These are phyloP conservation scores for Pelecanus crispus DNA, from an alignment of 2,113 vertebrate genomes.

Conservation along the genomic window DNA sequence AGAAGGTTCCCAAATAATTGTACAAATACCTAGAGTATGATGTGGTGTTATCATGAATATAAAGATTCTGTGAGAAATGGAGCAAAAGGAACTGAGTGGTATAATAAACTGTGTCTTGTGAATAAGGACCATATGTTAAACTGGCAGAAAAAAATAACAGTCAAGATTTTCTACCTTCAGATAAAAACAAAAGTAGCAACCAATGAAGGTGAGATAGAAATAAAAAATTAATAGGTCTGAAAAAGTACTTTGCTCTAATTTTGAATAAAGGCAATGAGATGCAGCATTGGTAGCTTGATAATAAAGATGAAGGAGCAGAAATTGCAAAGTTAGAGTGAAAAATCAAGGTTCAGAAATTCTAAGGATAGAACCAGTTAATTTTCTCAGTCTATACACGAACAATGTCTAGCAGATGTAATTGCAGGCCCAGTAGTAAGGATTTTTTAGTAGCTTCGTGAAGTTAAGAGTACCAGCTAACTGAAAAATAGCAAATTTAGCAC, in stretches of 20 bases:
- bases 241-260: background rate
- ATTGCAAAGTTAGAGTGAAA: background rate
- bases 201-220: background rate
- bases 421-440: background rate
- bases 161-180: background rate
- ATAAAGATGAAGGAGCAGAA: background rate
- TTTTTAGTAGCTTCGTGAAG: background rate
- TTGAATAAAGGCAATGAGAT: background rate
- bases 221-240: background rate
- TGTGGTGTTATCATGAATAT: background rate
- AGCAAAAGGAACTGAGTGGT: background rate
- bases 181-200: background rate
- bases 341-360: background rate
- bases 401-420: background rate
- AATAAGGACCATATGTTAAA: background rate
- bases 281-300: background rate
- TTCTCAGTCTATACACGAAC: background rate
- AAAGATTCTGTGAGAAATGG: background rate
- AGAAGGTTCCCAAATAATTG: background rate
- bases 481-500: background rate
- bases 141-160: background rate
- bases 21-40: background rate
- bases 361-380: background rate
- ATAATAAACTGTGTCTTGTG: background rate
- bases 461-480: background rate